A percentile compares a stretch with the other conserved stretches of the same genome.
Conservation (phyloP, 2,888 invertebrate genomes). For the Archaeoteleia sp. region DNA sequence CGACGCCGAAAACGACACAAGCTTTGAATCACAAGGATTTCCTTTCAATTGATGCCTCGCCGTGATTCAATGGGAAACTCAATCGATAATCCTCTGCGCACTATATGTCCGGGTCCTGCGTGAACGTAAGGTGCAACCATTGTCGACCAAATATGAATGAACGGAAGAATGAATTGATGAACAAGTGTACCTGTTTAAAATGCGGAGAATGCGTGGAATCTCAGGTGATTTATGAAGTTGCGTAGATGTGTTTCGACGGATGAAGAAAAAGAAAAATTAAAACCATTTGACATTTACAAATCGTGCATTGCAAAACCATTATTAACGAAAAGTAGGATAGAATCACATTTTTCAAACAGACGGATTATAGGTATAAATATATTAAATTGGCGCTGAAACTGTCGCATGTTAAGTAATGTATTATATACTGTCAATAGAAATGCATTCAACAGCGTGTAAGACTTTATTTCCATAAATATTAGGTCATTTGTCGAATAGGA, state of each 20-base stretch:
- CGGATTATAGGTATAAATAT: neutral
- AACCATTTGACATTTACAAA: constrained; percentile 20
- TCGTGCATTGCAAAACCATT: constrained; percentile 9
- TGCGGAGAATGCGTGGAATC: constrained; percentile 65
- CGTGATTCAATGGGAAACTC: constrained; percentile 46
- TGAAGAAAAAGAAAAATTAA: constrained; percentile 14
- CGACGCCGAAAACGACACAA: constrained; percentile 55
- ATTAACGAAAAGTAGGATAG: constrained; percentile 3
- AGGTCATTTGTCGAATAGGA: no score
- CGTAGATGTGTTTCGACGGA: constrained; percentile 36
- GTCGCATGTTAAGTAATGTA: no score
- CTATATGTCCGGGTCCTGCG: constrained; percentile 36
- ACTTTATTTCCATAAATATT: no score
- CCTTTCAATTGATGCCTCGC: constrained; percentile 31
- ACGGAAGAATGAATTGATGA: constrained; percentile 62
- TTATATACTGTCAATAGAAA: no score
- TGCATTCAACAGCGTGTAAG: no score
- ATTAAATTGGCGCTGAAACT: no score
- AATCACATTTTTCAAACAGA: neutral
- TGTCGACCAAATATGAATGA: constrained; percentile 69
- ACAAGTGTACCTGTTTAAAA: constrained; percentile 70
- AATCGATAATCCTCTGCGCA: no score
- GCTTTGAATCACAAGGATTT: constrained; percentile 48
- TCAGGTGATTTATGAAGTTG: constrained; percentile 65
- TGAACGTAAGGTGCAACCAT: constrained; percentile 70